Conservation (phyloP, 2,113 vertebrate genomes). For the Myotis davidii region DNA sequence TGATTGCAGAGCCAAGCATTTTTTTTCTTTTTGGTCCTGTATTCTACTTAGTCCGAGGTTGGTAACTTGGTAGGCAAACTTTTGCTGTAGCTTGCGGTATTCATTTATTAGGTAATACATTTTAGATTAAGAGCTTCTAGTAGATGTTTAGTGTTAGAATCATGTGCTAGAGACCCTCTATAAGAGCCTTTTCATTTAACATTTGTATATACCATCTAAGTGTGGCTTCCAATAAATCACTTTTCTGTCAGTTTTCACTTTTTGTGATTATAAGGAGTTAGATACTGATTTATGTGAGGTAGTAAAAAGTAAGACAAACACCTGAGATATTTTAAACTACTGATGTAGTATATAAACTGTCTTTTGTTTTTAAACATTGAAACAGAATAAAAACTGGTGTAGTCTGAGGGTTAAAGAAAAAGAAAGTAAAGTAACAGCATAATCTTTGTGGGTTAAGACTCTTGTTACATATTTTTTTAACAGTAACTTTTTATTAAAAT, state of each 20-base stretch:
- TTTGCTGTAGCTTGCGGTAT: neutral
- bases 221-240: neutral
- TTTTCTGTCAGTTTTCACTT: slow-evolving; percentile 42
- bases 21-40: neutral
- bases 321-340: neutral
- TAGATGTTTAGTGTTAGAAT: neutral
- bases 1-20: neutral
- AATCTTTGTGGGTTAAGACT: neutral
- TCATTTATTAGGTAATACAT: neutral
- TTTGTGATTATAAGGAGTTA: slow-evolving; percentile 35
- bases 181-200: neutral
- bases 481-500: neutral
- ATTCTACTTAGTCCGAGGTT: neutral
- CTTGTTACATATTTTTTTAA: neutral
- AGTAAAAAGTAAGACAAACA: slow-evolving; percentile 22
- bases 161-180: neutral
- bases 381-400: neutral
- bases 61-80: neutral
- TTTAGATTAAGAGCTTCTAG: slow-evolving; percentile 11
- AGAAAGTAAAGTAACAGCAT: slow-evolving; percentile 7
- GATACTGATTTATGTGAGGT: neutral
- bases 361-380: slow-evolving; percentile 28
- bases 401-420: slow-evolving; percentile 14
- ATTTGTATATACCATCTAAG: neutral
- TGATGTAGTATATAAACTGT: neutral